A percentile compares a stretch with the other conserved stretches of the same genome.
Evolutionary conservation across 2,797 vertebrate genomes (phyloP).

Genomic region (Clarias laeviceps): DNA sequence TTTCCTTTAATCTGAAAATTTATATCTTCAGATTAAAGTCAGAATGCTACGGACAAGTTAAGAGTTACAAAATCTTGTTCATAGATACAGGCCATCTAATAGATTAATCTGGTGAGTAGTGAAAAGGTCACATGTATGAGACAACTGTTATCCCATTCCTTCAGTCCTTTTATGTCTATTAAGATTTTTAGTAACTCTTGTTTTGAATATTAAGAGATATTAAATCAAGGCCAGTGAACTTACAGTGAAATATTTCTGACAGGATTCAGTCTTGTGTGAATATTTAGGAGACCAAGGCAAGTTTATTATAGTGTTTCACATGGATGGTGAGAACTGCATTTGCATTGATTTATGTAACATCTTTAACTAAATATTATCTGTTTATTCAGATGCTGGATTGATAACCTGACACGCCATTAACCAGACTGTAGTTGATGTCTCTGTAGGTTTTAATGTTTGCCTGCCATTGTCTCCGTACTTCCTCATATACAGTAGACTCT

Average conservation of each 20-base stretch:
- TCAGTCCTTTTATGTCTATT: not conserved
- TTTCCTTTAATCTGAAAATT: not conserved
- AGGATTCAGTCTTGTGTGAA: not conserved
- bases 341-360: not conserved
- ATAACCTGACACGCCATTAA: slow-evolving; percentile 68
- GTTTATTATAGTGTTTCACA: not conserved
- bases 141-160: not conserved
- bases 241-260: not conserved
- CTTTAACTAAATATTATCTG: slow-evolving; percentile 28
- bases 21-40: not conserved
- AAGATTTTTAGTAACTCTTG: not conserved
- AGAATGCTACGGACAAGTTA: not conserved
- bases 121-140: not conserved
- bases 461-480: slow-evolving; percentile 62
- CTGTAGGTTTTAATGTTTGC: slow-evolving; percentile 65
- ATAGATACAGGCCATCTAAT: not conserved
- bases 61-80: not conserved
- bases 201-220: not conserved
- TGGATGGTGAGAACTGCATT: not conserved
- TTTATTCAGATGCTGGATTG: slow-evolving; percentile 14
- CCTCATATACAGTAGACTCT: slow-evolving; percentile 67
- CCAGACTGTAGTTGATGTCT: slow-evolving; percentile 66
- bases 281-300: not conserved
- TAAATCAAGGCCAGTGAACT: not conserved
- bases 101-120: not conserved